A percentile compares a stretch with the other conserved stretches of the same genome.
These are phyloP conservation scores for Abscondita cerata DNA, from an alignment of 2,888 invertebrate species.

Conservation along the genomic window DNA sequence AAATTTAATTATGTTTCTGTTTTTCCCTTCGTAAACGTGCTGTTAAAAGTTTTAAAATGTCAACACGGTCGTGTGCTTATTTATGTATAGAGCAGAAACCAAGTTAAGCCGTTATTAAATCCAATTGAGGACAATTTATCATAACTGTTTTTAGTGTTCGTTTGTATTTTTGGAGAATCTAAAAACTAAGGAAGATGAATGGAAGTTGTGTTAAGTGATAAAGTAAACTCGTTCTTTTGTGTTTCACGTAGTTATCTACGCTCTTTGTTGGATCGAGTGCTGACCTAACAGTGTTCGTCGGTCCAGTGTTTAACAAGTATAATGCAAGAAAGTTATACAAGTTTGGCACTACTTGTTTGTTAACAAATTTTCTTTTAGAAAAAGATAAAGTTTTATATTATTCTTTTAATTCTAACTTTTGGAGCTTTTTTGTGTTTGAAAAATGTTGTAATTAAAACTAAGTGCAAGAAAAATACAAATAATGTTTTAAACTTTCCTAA, in stretches of 20 bases:
- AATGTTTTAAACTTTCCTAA: no score
- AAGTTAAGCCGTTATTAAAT: neutral
- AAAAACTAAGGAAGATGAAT: neutral
- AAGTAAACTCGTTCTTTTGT: neutral
- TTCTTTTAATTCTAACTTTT: no score
- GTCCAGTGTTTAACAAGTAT: neutral
- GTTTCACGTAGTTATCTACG: constrained; percentile 1
- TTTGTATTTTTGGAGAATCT: neutral
- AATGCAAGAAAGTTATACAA: neutral
- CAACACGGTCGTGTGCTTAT: no score
- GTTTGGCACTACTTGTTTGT: neutral
- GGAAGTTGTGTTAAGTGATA: neutral
- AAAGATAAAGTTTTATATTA: neutral
- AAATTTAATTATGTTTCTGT: no score
- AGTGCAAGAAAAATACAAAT: no score
- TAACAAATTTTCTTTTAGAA: neutral
- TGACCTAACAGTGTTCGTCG: neutral
- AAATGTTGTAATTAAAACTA: no score
- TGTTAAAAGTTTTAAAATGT: no score
- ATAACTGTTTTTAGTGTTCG: neutral
- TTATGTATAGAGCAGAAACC: no score
- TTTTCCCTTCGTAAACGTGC: no score
- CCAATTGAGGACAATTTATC: constrained; percentile 1
- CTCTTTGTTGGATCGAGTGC: neutral
- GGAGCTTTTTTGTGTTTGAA: no score